Conservation (phyloP, 2,888 invertebrate genomes). For the Orthosia cruda region DNA sequence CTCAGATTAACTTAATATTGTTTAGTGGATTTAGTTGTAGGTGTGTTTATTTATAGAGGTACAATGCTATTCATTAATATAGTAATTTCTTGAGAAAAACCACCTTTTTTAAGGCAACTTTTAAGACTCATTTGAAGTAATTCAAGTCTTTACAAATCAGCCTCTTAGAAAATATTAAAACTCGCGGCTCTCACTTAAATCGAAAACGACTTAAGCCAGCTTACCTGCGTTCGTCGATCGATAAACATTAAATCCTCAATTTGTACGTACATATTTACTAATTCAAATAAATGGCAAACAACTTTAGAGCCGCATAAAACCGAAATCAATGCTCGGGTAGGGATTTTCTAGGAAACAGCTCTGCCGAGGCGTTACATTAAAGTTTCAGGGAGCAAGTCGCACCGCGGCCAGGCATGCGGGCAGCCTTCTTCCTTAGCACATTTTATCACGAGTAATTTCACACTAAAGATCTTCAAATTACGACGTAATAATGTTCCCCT, state of each 20-base stretch:
- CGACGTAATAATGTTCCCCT: constrained; percentile 74
- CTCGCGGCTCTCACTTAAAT: constrained; percentile 21
- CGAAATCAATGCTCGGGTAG: constrained; percentile 81
- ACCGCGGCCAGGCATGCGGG: constrained; percentile 41
- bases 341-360: constrained; percentile 80
- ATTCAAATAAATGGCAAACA: constrained; percentile 81
- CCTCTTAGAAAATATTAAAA: constrained; percentile 35
- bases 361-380: constrained; percentile 83
- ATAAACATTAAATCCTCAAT: constrained; percentile 55
- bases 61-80: neutral
- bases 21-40: neutral
- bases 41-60: neutral
- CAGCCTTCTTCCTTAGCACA: constrained; percentile 75
- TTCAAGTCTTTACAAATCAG: constrained; percentile 27
- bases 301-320: constrained; percentile 82
- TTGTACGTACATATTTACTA: constrained; percentile 69
- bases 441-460: constrained; percentile 83
- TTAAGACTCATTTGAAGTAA: constrained; percentile 16
- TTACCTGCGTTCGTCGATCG: constrained; percentile 44
- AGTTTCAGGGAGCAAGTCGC: constrained; percentile 82
- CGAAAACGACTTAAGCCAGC: constrained; percentile 39
- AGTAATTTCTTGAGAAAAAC: neutral
- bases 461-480: constrained; percentile 79
- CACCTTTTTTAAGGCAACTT: no score
- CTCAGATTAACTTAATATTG: constrained; percentile 6